Percentiles rank a stretch among this genome's conserved stretches.
phyloP scores from a whole-genome alignment of 2,888 invertebrate species.

The Anticlea derivata region DNA sequence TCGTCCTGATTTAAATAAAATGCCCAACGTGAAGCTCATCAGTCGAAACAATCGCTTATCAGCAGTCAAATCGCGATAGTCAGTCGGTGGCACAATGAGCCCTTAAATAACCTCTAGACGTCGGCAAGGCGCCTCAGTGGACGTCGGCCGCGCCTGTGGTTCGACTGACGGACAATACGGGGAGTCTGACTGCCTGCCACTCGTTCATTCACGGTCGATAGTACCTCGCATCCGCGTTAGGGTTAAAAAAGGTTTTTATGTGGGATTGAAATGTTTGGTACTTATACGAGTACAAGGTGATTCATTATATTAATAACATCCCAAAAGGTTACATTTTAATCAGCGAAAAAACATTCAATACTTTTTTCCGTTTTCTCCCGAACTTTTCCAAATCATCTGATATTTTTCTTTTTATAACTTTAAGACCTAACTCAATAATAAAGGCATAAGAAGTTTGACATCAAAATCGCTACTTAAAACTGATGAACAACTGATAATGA shows the following conservation, averaged over 20 bases:
- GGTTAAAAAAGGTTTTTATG: constrained; percentile 58
- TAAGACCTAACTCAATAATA: too few species aligned
- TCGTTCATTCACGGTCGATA: constrained; percentile 56
- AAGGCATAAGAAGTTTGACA: too few species aligned
- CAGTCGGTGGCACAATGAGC: constrained; percentile 75
- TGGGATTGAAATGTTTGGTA: constrained; percentile 52
- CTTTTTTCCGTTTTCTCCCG: too few species aligned
- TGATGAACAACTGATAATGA: too few species aligned
- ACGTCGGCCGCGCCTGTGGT: constrained; percentile 56
- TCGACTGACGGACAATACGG: constrained; percentile 77
- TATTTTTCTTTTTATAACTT: too few species aligned
- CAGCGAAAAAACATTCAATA: too few species aligned
- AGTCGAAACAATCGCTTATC: constrained; percentile 76
- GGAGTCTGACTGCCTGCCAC: constrained; percentile 66
- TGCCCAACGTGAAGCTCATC: constrained; percentile 72
- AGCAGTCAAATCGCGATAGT: constrained; percentile 66
- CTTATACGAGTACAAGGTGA: too few species aligned
- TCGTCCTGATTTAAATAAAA: constrained; percentile 32
- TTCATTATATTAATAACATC: too few species aligned
- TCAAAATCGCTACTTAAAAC: too few species aligned
- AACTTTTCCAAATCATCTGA: too few species aligned
- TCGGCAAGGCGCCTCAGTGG: constrained; percentile 74
- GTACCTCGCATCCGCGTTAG: constrained; percentile 59
- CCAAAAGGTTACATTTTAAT: too few species aligned
- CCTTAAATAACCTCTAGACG: constrained; percentile 76